These are phyloP conservation scores for Acromyrmex charruanus DNA, from an alignment of 1,140 invertebrate species.

Conservation along the genomic window DNA sequence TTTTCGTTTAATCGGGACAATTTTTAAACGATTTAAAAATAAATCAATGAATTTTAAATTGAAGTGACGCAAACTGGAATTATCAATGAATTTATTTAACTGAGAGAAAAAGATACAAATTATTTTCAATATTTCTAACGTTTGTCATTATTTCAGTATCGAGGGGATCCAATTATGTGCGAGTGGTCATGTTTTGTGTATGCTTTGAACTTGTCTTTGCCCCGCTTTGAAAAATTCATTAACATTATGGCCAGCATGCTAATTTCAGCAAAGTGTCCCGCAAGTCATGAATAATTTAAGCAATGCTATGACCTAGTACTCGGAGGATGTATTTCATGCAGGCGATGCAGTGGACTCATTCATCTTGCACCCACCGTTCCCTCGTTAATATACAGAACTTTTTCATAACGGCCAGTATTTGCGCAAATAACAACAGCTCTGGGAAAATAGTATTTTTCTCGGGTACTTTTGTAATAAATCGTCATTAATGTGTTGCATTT, in stretches of 20 bases:
- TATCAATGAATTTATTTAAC: background rate
- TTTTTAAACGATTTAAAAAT: background rate
- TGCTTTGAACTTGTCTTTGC: slow-evolving; percentile 48
- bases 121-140: slow-evolving; percentile 55
- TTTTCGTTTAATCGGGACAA: background rate
- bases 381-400: slow-evolving; percentile 60
- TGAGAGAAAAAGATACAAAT: background rate
- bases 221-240: slow-evolving; percentile 75
- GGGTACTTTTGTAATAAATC: slow-evolving; percentile 28
- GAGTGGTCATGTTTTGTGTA: slow-evolving; percentile 8
- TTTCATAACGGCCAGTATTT: slow-evolving; percentile 42
- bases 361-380: slow-evolving; percentile 51
- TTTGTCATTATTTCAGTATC: slow-evolving; percentile 45
- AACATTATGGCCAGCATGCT: slow-evolving; percentile 75
- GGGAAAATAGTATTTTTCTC: slow-evolving; percentile 12
- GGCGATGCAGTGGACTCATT: slow-evolving; percentile 49
- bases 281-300: slow-evolving; percentile 76
- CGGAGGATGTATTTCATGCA: slow-evolving; percentile 70
- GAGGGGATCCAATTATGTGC: slow-evolving; percentile 64
- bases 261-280: slow-evolving; percentile 76
- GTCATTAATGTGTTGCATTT: slow-evolving; percentile 33
- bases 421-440: slow-evolving; percentile 33
- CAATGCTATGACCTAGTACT: slow-evolving; percentile 73
- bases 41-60: background rate
- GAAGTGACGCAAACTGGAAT: background rate